Percentiles rank a stretch among this genome's conserved stretches.
These are phyloP conservation scores for Chloroceryle amazona DNA, from an alignment of 2,797 vertebrate species.

Conservation along the genomic window DNA sequence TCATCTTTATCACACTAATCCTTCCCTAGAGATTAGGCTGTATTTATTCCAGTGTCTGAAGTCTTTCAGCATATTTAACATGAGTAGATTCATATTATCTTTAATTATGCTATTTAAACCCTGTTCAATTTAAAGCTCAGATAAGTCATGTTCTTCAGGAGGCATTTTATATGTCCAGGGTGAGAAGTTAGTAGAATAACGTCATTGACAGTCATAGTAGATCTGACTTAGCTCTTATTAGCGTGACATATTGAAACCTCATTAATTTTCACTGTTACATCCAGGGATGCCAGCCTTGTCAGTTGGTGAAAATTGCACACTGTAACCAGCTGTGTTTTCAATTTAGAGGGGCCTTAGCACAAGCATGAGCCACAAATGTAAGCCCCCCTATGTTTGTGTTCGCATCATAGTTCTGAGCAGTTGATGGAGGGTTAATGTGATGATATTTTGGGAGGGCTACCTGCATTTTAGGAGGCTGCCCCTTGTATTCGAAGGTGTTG, in stretches of 20 bases:
- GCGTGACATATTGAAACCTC: slow-evolving; percentile 45
- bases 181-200: slow-evolving; percentile 43
- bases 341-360: background rate
- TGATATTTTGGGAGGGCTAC: background rate
- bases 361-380: background rate
- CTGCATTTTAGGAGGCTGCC: background rate
- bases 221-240: slow-evolving; percentile 39
- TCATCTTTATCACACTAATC: slow-evolving; percentile 61
- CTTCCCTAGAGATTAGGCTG: slow-evolving; percentile 54
- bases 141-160: slow-evolving; percentile 43
- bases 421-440: background rate
- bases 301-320: background rate
- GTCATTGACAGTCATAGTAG: slow-evolving; percentile 14
- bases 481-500: background rate
- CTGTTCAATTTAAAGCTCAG: slow-evolving; percentile 20
- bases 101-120: slow-evolving; percentile 64
- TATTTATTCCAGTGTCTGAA: slow-evolving; percentile 63
- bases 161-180: slow-evolving; percentile 30
- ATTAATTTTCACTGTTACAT: slow-evolving; percentile 23
- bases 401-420: background rate
- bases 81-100: slow-evolving; percentile 55
- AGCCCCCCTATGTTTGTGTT: background rate
- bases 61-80: slow-evolving; percentile 60
- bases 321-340: slow-evolving; percentile 23
- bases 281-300: slow-evolving; percentile 17